Percentiles rank a stretch among this genome's conserved stretches.
phyloP scores from a whole-genome alignment of 2,888 invertebrate genomes.

The Agriopis marginaria region DNA sequence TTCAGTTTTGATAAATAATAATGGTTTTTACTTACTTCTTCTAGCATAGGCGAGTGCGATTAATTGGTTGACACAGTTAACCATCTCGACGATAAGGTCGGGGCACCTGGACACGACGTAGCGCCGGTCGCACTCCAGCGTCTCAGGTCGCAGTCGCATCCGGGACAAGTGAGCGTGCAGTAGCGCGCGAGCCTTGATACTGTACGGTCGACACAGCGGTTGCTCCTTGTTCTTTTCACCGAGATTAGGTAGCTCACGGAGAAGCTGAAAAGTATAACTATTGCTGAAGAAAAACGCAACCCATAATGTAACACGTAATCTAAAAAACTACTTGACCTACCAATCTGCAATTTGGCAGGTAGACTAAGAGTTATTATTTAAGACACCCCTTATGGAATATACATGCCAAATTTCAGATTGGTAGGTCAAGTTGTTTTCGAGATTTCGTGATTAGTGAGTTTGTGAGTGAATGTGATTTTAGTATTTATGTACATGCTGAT shows the following conservation, averaged over 20 bases:
- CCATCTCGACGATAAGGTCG: conserved; percentile 98
- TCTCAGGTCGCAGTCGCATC: conserved; percentile 90
- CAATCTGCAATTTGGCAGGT: too few species aligned
- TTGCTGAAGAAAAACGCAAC: not conserved
- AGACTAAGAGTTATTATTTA: too few species aligned
- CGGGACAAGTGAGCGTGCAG: conserved; percentile 98
- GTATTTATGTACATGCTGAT: too few species aligned
- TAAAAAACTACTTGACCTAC: too few species aligned
- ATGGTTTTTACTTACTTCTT: conserved; percentile 88
- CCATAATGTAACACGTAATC: too few species aligned
- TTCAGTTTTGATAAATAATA: not conserved
- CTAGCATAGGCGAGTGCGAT: conserved; percentile 96
- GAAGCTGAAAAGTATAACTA: conserved; percentile 87
- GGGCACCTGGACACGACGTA: conserved; percentile 96
- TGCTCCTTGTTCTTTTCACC: conserved; percentile 98
- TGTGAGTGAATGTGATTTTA: too few species aligned
- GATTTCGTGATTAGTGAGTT: too few species aligned
- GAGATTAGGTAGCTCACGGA: conserved; percentile 95
- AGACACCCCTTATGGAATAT: too few species aligned
- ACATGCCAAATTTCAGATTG: too few species aligned
- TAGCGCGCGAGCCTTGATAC: conserved; percentile 96
- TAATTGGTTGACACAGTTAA: conserved; percentile 97
- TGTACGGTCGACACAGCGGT: conserved; percentile 96
- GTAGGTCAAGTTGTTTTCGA: too few species aligned
- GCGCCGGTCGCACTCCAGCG: conserved; percentile 94